Evolutionary conservation across 2,113 vertebrate species (phyloP).

Genomic region (Solenodon paradoxus): DNA sequence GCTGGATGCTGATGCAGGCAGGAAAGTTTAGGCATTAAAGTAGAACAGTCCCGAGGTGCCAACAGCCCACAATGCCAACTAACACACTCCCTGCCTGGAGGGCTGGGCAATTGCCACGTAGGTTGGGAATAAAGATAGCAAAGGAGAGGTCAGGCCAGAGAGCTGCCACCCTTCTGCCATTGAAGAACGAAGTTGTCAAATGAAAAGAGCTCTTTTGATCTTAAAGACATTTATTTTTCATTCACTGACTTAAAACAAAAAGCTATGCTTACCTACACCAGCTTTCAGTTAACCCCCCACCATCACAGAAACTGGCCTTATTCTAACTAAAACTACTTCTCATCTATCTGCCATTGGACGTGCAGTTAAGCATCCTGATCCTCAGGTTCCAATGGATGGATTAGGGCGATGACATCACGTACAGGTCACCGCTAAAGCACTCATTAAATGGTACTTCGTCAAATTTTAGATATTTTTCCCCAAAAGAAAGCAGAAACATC

Average conservation of each 20-base stretch:
- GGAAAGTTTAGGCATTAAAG: not conserved
- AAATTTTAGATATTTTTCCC: not conserved
- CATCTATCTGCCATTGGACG: not conserved
- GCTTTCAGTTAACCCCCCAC: not conserved
- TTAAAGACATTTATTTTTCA: slow-evolving; percentile 14
- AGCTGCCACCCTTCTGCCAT: not conserved
- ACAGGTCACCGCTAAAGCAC: not conserved
- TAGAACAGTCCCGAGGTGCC: not conserved
- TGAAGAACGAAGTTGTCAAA: not conserved
- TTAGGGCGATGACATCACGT: not conserved
- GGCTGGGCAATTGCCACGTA: not conserved
- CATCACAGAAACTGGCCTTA: not conserved
- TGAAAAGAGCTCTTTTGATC: not conserved
- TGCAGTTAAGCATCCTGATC: not conserved
- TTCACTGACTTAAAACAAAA: not conserved
- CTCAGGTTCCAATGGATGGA: not conserved
- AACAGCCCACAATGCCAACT: not conserved
- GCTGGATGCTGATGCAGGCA: slow-evolving; percentile 32
- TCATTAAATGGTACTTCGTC: not conserved
- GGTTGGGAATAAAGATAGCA: not conserved
- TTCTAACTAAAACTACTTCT: not conserved
- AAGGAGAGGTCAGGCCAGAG: not conserved
- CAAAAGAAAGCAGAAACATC: not conserved
- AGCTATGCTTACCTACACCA: not conserved
- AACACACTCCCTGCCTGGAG: not conserved